phyloP scores from a whole-genome alignment of 2,888 invertebrate species.

The Tubulanus polymorphus region DNA sequence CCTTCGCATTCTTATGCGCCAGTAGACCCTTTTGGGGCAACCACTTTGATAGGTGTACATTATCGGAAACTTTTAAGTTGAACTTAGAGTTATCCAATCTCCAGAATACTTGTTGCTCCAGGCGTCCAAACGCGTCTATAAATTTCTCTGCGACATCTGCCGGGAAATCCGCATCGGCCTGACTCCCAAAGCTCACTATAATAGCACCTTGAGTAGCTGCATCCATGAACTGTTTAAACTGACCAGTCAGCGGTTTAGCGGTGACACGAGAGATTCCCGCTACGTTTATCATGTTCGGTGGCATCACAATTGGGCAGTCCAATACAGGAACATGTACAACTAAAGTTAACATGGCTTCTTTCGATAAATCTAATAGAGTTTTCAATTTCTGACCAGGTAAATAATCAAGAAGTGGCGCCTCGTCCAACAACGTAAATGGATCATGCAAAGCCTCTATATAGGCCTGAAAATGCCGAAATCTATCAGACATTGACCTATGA shows the following conservation, averaged over 20 bases:
- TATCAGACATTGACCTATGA: not conserved
- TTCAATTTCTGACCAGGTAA: not conserved
- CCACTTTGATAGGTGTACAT: constrained; percentile 21
- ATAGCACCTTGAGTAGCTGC: constrained; percentile 23
- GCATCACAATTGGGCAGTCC: constrained; percentile 18
- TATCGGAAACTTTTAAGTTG: constrained; percentile 1
- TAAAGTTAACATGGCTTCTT: constrained; percentile 18
- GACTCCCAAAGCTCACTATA: constrained; percentile 26
- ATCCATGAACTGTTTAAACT: constrained; percentile 20
- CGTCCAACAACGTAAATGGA: not conserved
- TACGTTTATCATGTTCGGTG: constrained; percentile 22
- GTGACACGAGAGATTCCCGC: constrained; percentile 20
- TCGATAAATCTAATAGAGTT: not conserved
- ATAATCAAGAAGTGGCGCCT: not conserved
- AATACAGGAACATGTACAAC: constrained; percentile 21
- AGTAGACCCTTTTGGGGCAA: constrained; percentile 29
- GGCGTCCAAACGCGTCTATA: constrained; percentile 17
- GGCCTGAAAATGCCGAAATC: not conserved
- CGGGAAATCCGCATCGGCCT: constrained; percentile 16
- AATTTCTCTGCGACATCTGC: constrained; percentile 11
- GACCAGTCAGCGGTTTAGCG: constrained; percentile 17
- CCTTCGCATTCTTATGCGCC: constrained; percentile 22
- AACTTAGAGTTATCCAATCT: not conserved
- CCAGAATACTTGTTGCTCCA: constrained; percentile 4
- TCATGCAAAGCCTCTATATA: no score